Base-by-base conservation (phyloP, 2,888 invertebrate genomes). In the Acrocyrtus sp. region DNA sequence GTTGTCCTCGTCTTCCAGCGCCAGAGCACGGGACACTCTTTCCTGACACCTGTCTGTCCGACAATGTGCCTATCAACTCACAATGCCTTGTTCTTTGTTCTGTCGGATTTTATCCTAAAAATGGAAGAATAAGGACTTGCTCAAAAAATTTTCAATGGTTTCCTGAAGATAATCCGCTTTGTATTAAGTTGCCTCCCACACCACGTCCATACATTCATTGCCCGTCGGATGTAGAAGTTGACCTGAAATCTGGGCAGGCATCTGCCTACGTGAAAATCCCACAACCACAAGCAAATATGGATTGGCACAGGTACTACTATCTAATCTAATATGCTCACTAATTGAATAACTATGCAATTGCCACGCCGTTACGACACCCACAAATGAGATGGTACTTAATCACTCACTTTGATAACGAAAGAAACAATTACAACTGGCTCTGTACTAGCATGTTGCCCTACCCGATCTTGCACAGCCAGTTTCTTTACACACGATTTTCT, bases 271-370 rank as follows among this genome's bases (percentile, higher is more conserved):
- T 88, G 48, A 84, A 85, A 53, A 86, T 89, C 65, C 87, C 88
- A 1, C 85, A 87, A 63, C 88, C 88, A 0, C 83, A 88, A 81
- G 88, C 90, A 34, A 90, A 90, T 83, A 86, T 90, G 82, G 89
- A 90, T 82, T 90, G 88, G 87, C 85, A 86, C 84, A 86, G 87
- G 88, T 88, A 84, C 82, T n/a, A n/a, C n/a, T n/a, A n/a, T n/a
- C n/a, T n/a, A n/a, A n/a, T n/a, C n/a, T n/a, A n/a, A n/a, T n/a
- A n/a, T n/a, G n/a, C n/a, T n/a, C n/a, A n/a, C n/a, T n/a, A n/a
- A n/a, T n/a, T n/a, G n/a, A n/a, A n/a, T n/a, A n/a, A n/a, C n/a
- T n/a, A n/a, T n/a, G n/a, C n/a, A n/a, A n/a, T n/a, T n/a, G n/a
- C n/a, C n/a, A n/a, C n/a, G n/a, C n/a, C n/a, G n/a, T n/a, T n/a